phyloP scores from a whole-genome alignment of 2,888 invertebrate species.

The Acrobasis repandana region DNA sequence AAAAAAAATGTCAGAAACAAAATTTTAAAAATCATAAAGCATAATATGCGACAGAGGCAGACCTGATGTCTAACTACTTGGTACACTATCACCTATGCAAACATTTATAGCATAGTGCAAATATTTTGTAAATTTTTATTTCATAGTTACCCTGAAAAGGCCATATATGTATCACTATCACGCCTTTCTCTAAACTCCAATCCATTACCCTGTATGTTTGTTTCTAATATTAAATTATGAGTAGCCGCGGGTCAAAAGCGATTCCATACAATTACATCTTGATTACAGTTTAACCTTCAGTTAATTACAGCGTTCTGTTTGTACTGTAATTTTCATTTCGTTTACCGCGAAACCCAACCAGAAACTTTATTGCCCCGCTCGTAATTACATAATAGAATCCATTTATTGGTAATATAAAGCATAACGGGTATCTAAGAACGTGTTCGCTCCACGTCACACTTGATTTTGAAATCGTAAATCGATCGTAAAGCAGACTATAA shows the following conservation, averaged over 20 bases:
- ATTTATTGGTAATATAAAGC: conserved; percentile 20
- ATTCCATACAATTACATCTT: conserved; percentile 64
- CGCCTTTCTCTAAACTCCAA: background rate
- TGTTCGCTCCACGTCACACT: conserved; percentile 63
- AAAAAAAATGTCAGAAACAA: no score
- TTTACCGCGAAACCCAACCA: conserved; percentile 19
- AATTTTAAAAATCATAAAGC: no score
- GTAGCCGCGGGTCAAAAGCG: conserved; percentile 53
- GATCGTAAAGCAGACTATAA: conserved; percentile 49
- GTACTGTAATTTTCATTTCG: conserved; percentile 24
- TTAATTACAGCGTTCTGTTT: conserved; percentile 53
- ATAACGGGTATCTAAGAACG: conserved; percentile 52
- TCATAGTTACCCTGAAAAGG: background rate
- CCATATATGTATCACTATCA: background rate
- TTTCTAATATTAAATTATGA: conserved; percentile 59
- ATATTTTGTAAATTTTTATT: no score
- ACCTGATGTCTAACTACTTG: no score
- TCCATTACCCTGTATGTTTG: conserved; percentile 42
- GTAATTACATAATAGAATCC: conserved; percentile 17
- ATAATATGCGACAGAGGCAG: no score
- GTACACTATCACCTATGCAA: no score
- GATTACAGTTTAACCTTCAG: conserved; percentile 63
- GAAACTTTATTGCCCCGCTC: conserved; percentile 13
- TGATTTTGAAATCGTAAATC: conserved; percentile 56
- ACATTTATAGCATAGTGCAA: no score